Evolutionary conservation across 2,888 invertebrate species (phyloP), one percentile per base, ranked within the genome.

Genomic region (Lobophora halterata): DNA sequence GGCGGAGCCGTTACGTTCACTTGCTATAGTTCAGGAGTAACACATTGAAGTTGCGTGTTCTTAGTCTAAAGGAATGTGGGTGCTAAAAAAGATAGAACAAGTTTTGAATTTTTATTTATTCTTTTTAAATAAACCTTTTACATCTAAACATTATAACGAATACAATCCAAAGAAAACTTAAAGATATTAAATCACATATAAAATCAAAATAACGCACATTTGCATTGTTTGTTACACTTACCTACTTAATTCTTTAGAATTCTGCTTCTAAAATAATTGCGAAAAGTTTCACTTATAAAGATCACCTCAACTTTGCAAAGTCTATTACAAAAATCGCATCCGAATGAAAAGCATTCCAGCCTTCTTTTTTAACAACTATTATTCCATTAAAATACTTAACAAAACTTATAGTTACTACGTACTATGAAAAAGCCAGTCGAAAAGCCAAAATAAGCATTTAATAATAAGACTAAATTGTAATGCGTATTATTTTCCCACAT

Each of bases 401-500:
- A 62, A 63, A 65, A 71, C 71, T 73, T 72, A 74, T 31, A n/a
- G n/a, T n/a, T n/a, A 63, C 73, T 80, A 30, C n/a, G 29, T 37
- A 81, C 67, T 64, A 71, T 55, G 62, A 76, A 73, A 40, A 79
- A 80, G 85, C 83, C 79, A 81, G 80, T 81, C 79, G 67, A 75
- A 72, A 80, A 81, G 82, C 78, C 65, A 65, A 50, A n/a, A 59
- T 58, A 79, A 78, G 79, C 80, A 73, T 76, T 76, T 70, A 68
- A 70, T 71, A 69, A 71, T 79, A 79, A 77, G 69, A 79, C 80
- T 85, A 85, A n/a, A 74, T 71, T 71, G 79, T 86, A 87, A 86
- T 78, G 87, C 87, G 87, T 81, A 87, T n/a, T 87, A 75, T 77
- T 86, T 87, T 86, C 86, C 86, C 86, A 85, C 83, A 81, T 72